Percentiles rank a stretch among this genome's conserved stretches.
These are phyloP conservation scores for Cyphomyrus discorhynchus DNA, from an alignment of 2,113 vertebrate species.

Conservation along the genomic window DNA sequence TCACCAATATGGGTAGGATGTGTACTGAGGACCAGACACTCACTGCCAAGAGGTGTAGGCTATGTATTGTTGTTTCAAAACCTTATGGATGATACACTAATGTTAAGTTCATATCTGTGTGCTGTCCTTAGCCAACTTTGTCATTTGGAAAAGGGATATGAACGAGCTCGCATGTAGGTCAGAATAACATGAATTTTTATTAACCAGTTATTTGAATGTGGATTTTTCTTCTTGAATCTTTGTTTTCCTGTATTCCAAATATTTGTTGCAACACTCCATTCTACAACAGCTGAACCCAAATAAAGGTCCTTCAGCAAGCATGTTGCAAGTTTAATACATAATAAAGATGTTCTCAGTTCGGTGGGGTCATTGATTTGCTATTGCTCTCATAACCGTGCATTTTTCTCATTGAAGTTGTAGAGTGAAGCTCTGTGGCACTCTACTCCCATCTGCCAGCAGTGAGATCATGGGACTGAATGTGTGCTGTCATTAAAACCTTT, in stretches of 20 bases:
- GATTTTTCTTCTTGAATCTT: not conserved
- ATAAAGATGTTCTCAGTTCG: not conserved
- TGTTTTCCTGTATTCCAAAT: not conserved
- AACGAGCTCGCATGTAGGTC: not conserved
- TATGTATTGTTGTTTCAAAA: slow-evolving; percentile 35
- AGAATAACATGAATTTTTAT: not conserved
- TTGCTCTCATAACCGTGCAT: not conserved
- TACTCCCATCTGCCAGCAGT: not conserved
- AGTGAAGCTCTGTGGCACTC: not conserved
- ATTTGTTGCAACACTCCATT: not conserved
- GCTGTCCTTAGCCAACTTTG: not conserved
- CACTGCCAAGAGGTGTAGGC: not conserved
- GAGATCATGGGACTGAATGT: not conserved
- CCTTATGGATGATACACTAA: slow-evolving; percentile 31
- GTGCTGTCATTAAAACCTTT: not conserved
- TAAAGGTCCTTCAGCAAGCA: not conserved
- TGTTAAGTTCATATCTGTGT: not conserved
- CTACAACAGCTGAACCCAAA: not conserved
- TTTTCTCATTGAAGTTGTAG: not conserved
- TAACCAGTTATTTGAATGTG: not conserved
- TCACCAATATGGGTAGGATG: slow-evolving; percentile 35
- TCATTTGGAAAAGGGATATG: not conserved
- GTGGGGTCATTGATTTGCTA: not conserved
- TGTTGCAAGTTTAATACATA: not conserved
- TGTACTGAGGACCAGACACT: slow-evolving; percentile 34